These are phyloP conservation scores for Enteromius radiatus DNA, from an alignment of 2,797 vertebrate genomes.

Conservation along the genomic window DNA sequence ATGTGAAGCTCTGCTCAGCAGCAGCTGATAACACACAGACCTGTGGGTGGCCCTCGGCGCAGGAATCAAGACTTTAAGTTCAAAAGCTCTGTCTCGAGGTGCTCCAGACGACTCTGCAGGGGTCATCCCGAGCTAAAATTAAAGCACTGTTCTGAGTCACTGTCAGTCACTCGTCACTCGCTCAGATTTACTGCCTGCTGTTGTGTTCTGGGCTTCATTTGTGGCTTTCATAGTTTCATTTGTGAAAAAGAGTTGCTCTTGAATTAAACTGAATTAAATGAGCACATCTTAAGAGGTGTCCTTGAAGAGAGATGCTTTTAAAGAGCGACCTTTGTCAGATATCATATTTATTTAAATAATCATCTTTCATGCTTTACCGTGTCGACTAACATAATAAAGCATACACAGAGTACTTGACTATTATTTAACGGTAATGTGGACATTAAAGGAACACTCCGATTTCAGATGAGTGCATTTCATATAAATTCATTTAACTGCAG, in stretches of 20 bases:
- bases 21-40: slow-evolving; percentile 42
- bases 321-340: not conserved
- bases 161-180: not conserved
- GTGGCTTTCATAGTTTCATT: not conserved
- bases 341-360: not conserved
- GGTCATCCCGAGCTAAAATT: not conserved
- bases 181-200: not conserved
- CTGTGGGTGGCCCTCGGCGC: slow-evolving; percentile 47
- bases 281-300: not conserved
- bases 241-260: slow-evolving; percentile 9
- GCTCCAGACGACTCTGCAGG: slow-evolving; percentile 7
- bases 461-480: not conserved
- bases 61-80: slow-evolving; percentile 32
- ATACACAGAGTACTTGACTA: not conserved
- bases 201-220: not conserved
- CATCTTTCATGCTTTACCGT: too few species aligned
- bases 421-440: not conserved
- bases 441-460: not conserved
- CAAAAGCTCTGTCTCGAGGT: not conserved
- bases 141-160: not conserved
- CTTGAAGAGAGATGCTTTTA: not conserved
- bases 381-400: not conserved
- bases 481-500: too few species aligned
- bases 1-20: slow-evolving; percentile 5
- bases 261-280: too few species aligned